Conservation (phyloP, 2,797 vertebrate genomes). For the Philypnodon macrostomus region DNA sequence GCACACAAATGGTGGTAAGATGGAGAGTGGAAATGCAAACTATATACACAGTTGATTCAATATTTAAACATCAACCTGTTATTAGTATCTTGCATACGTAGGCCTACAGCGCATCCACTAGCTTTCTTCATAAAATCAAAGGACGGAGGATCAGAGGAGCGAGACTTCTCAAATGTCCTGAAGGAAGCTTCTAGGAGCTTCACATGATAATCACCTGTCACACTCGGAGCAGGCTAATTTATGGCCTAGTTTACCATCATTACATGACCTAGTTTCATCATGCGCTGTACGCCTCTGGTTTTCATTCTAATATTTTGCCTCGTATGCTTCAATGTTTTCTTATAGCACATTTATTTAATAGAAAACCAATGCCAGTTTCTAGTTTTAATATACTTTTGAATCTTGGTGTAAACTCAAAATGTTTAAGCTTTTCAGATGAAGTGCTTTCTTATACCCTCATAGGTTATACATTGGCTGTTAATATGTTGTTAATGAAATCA, state of each 20-base stretch:
- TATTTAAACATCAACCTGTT: too few relatives aligned
- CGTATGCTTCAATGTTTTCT: background rate
- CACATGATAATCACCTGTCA: conserved; percentile 20
- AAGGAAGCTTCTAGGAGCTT: conserved; percentile 17
- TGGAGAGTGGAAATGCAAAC: too few relatives aligned
- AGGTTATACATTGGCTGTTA: too few relatives aligned
- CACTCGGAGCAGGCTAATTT: conserved; percentile 20
- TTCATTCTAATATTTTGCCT: conserved; percentile 4
- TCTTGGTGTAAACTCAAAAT: too few relatives aligned
- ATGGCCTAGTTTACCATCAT: conserved; percentile 12
- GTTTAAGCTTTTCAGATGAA: too few relatives aligned
- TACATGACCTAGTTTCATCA: conserved; percentile 29
- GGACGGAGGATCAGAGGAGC: conserved; percentile 1
- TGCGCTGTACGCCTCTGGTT: background rate
- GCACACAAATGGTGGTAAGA: too few relatives aligned
- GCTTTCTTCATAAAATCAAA: background rate
- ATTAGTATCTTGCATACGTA: too few relatives aligned
- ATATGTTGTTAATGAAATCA: too few relatives aligned
- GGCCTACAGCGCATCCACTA: background rate
- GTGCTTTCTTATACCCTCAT: too few relatives aligned
- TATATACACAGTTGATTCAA: too few relatives aligned
- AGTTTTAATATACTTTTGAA: background rate
- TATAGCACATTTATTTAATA: background rate
- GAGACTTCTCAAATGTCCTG: conserved; percentile 8
- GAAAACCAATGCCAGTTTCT: too few relatives aligned